Evolutionary conservation across 2,113 vertebrate species (phyloP).

Genomic region (Xiphophorus maculatus): DNA sequence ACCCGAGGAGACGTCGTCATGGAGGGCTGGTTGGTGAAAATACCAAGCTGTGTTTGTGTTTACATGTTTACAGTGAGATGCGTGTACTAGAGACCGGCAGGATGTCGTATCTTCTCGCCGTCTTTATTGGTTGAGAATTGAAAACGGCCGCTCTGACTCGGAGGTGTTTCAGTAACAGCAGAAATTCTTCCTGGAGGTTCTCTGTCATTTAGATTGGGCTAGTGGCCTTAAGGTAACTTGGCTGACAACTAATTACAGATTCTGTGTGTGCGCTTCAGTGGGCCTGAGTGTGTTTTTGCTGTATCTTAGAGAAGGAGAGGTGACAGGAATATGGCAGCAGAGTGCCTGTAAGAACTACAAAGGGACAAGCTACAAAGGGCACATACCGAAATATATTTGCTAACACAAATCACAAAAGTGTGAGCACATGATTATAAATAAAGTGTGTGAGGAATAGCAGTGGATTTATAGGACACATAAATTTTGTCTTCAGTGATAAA

Average conservation of each 20-base stretch:
- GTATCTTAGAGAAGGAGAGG: constrained; percentile 30
- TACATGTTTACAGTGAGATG: constrained; percentile 71
- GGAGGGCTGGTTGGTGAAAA: constrained; percentile 42
- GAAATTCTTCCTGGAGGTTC: constrained; percentile 42
- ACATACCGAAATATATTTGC: constrained; percentile 31
- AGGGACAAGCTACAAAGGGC: constrained; percentile 41
- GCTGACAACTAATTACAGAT: constrained; percentile 87
- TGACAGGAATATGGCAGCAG: constrained; percentile 27
- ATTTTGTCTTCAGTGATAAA: constrained; percentile 50
- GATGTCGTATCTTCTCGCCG: constrained; percentile 52
- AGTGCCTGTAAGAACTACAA: constrained; percentile 30
- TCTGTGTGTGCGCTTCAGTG: constrained; percentile 32
- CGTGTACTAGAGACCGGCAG: constrained; percentile 39
- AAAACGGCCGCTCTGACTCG: constrained; percentile 24
- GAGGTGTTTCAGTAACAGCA: constrained; percentile 28
- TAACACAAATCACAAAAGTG: constrained; percentile 24
- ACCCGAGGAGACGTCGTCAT: constrained; percentile 21
- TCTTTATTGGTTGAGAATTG: constrained; percentile 29
- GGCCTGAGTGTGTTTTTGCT: constrained; percentile 34
- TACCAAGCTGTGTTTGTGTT: constrained; percentile 68
- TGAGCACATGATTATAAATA: constrained; percentile 45
- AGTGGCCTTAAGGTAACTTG: constrained; percentile 94
- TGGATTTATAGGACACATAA: constrained; percentile 63
- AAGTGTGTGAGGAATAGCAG: constrained; percentile 28
- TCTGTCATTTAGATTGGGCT: constrained; percentile 73